Evolutionary conservation across 2,113 vertebrate genomes (phyloP), one percentile per base, ranked within the genome.

Genomic region (Equus quagga): DNA sequence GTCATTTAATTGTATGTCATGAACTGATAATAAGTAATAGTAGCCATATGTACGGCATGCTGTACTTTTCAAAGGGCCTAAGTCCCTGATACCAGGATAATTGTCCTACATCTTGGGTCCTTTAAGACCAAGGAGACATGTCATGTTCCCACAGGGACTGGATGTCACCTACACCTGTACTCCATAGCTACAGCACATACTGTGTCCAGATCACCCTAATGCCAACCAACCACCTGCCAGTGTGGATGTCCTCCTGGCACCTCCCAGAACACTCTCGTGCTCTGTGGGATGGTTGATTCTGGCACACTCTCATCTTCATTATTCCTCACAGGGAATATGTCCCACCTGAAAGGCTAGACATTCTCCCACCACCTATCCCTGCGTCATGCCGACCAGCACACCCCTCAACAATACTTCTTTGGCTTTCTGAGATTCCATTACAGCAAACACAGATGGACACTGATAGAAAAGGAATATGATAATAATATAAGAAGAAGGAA

Each of bases 1-100:
- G 23, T 33, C 64, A 76, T 44, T 64, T 73, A 80, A 79, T 2
- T 73, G 3, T 44, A 33, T 5, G 3, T 49, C 51, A 21, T 21
- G 36, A 83, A 19, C 49, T 97, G 13, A 79, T 67, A 49, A 58
- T n/a, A 85, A 83, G 19, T 21, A 67, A 96, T 0, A 58, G n/a
- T 2, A 75, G 75, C 62, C 12, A 23, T 19, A 2, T 0, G 0
- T 36, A 84, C 0, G 6, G 11, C 21, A 56, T 3, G 6, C 21
- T 24, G 24, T 19, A 31, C 6, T 62, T 94, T 94, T 67, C 7
- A 24, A 41, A 92, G 24, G 33, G 15, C 21, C n/a, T 62, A n/a
- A 82, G 18, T 28, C 11, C 13, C 54, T 44, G 36, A 41, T 8
- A 28, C 23, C 3, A 49, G 17, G 49, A 86, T 78, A 79, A 76